Evolutionary conservation across 2,797 vertebrate genomes (phyloP), one percentile per base, ranked within the genome.

Genomic region (Sebastes diploproa): DNA sequence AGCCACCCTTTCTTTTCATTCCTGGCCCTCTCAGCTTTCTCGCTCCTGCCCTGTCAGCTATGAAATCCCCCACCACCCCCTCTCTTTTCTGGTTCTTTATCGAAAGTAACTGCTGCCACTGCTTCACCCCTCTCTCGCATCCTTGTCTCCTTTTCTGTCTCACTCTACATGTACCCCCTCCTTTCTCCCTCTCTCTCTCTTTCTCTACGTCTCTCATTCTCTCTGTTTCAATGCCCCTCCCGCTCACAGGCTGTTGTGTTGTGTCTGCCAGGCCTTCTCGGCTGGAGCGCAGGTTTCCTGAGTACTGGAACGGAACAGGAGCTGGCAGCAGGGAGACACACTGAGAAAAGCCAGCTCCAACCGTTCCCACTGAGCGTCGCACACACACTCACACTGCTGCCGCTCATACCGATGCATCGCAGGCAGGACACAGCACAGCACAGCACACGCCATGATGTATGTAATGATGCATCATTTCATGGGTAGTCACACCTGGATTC

Each of bases 241-340:
- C 71, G 73, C 77, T 92, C 75, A 25, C 94, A 93, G 92, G 89
- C 95, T 94, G 94, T 92, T 91, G 87, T 91, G 90, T 92, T 92
- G 91, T 88, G 93, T 93, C 93, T 94, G 95, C 93, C 95, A 94
- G 93, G 82, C 81, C 83, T 84, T 87, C 92, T 93, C 87, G 80
- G 89, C 83, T 88, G 82, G 89, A 92, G 86, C 76, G 16, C 92
- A 94, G 92, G 93, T 95, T 95, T 95, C 92, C 94, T 93, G 90
- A 94, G 89, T 88, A 85, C 89, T 88, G 92, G 91, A 95, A 94
- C 87, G 91, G 92, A 95, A 94, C 90, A 91, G 79, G 88, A 86
- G 88, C 92, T 95, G 95, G 94, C 95, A 94, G 87, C 42, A 46
- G 42, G 34, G 85, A 84, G 84, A 86, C 42, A 73, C 80, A 79